phyloP scores from a whole-genome alignment of 2,888 invertebrate genomes.

The Agelastica alni region DNA sequence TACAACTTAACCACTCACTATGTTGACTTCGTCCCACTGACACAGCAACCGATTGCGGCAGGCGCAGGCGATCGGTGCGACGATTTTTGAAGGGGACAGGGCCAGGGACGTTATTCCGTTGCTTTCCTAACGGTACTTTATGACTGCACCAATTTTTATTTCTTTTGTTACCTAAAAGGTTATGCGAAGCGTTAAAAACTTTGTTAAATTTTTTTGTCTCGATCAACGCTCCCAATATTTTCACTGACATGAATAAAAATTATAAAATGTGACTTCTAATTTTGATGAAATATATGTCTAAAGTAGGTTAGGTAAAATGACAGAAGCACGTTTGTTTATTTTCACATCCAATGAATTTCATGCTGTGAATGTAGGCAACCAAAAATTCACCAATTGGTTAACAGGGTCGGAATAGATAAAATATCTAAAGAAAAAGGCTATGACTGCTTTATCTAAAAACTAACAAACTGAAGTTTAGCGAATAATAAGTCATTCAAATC shows the following conservation, averaged over 20 bases:
- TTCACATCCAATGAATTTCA: neutral
- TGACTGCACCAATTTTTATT: conserved; percentile 35
- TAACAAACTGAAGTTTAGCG: no score
- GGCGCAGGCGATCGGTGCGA: conserved; percentile 40
- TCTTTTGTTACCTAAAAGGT: conserved; percentile 6
- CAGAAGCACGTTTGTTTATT: conserved; percentile 17
- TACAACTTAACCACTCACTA: conserved; percentile 30
- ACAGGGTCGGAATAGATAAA: no score
- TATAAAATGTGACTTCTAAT: neutral
- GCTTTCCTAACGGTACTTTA: conserved; percentile 41
- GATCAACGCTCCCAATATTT: neutral
- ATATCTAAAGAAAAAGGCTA: no score
- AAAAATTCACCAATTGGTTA: neutral
- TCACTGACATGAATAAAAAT: conserved; percentile 9
- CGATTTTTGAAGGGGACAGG: conserved; percentile 32
- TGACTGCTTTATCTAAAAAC: no score
- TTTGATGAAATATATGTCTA: neutral
- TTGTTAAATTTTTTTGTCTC: conserved; percentile 3
- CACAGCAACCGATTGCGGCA: conserved; percentile 48
- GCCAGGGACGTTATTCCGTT: conserved; percentile 38
- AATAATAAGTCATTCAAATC: no score
- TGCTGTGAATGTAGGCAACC: conserved; percentile 8
- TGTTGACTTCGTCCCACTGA: conserved; percentile 47
- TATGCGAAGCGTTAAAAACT: conserved; percentile 7
- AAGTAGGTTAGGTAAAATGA: conserved; percentile 9